Conservation (phyloP, 2,113 vertebrate species). For the Callospermophilus lateralis region DNA sequence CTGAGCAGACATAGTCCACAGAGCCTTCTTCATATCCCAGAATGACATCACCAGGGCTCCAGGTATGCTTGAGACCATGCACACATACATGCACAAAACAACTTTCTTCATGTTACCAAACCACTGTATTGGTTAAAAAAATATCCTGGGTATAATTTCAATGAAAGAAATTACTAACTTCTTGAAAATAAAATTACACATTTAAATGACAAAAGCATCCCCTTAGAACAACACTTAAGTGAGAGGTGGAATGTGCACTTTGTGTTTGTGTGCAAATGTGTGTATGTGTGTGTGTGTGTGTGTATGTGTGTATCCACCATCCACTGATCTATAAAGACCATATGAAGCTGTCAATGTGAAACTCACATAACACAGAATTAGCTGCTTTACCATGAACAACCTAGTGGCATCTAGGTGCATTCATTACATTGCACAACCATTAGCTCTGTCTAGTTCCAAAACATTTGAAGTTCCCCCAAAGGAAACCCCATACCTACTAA, state of each 20-base stretch:
- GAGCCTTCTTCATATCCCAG: neutral
- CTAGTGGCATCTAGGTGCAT: neutral
- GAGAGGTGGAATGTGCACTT: neutral
- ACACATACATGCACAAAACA: neutral
- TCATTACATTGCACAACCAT: neutral
- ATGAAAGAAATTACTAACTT: neutral
- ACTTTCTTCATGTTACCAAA: neutral
- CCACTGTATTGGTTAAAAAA: neutral
- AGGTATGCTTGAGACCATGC: neutral
- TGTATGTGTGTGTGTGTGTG: no score
- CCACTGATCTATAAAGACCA: neutral
- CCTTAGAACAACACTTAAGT: conserved; percentile 29
- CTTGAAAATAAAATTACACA: conserved; percentile 69
- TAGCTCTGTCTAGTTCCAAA: neutral
- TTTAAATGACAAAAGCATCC: conserved; percentile 69
- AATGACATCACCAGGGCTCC: neutral
- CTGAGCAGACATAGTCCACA: neutral
- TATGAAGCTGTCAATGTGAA: neutral
- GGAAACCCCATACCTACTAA: neutral
- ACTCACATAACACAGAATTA: neutral
- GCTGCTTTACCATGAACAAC: neutral
- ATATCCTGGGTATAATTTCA: neutral
- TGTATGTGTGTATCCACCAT: no score
- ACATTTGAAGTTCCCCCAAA: neutral
- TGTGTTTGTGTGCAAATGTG: neutral